Evolutionary conservation across 2,797 vertebrate species (phyloP).

Genomic region (Falco naumanni): DNA sequence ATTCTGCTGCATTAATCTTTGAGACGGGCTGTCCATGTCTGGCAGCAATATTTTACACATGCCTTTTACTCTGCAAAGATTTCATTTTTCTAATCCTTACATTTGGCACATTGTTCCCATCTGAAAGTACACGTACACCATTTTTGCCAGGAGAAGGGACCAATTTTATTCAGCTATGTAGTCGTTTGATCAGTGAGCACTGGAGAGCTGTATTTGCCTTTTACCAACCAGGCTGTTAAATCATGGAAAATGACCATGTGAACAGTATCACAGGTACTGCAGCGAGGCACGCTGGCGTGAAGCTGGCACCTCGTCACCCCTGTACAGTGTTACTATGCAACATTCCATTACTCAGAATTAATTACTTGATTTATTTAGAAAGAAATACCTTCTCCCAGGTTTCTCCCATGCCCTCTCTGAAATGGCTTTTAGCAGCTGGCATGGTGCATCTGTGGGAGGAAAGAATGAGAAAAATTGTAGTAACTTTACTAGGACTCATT

Average conservation of each 20-base stretch:
- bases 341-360: not conserved
- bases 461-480: slow-evolving; percentile 55
- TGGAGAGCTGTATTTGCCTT: not conserved
- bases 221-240: not conserved
- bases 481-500: slow-evolving; percentile 46
- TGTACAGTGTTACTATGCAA: not conserved
- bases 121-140: not conserved
- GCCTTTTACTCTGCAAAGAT: not conserved
- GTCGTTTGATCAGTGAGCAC: not conserved
- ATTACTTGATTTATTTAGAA: slow-evolving; percentile 4
- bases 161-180: not conserved
- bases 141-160: not conserved
- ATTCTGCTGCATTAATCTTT: not conserved
- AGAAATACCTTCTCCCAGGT: not conserved
- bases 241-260: not conserved
- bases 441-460: slow-evolving; percentile 50
- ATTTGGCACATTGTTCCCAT: not conserved
- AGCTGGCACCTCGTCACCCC: not conserved
- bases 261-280: not conserved
- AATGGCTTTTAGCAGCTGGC: not conserved
- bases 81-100: not conserved
- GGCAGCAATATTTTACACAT: not conserved
- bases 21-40: not conserved
- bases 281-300: not conserved
- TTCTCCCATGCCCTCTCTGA: slow-evolving; percentile 47